A percentile compares a stretch with the other conserved stretches of the same genome.
phyloP scores from a whole-genome alignment of 2,888 invertebrate genomes.

The Drosophila stalkeri region DNA sequence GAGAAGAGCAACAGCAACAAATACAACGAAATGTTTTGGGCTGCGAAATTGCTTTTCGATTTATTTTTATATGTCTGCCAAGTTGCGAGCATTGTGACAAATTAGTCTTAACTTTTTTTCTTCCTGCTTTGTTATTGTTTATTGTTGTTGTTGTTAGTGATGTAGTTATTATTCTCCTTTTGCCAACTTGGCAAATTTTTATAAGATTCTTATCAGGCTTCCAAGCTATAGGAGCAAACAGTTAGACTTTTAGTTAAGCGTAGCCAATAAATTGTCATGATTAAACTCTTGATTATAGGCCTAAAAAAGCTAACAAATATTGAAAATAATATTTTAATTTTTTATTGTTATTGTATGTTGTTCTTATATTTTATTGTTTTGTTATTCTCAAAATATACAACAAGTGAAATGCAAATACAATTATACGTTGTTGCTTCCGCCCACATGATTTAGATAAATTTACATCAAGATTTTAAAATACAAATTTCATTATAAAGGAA shows the following conservation, averaged over 20 bases:
- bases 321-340: not conserved
- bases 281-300: not conserved
- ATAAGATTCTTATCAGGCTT: conserved; percentile 32
- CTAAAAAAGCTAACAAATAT: not conserved
- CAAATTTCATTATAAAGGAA: too few relatives aligned
- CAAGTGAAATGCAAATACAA: not conserved
- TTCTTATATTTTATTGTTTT: not conserved
- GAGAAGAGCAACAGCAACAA: conserved; percentile 7
- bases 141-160: conserved; percentile 14
- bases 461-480: too few relatives aligned
- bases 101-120: conserved; percentile 65
- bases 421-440: not conserved
- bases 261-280: conserved; percentile 9
- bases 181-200: conserved; percentile 46
- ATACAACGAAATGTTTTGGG: conserved; percentile 59
- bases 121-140: conserved; percentile 29
- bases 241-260: not conserved
- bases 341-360: too few relatives aligned
- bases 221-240: not conserved
- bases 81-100: conserved; percentile 76
- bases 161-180: conserved; percentile 20
- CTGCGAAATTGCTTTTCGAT: conserved; percentile 79
- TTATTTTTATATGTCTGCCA: conserved; percentile 75
- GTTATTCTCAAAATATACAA: not conserved
- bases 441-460: too few relatives aligned